Evolutionary conservation across 1,140 invertebrate species (phyloP), one percentile per base, ranked within the genome.

Genomic region (Ceratosolen solmsi): DNA sequence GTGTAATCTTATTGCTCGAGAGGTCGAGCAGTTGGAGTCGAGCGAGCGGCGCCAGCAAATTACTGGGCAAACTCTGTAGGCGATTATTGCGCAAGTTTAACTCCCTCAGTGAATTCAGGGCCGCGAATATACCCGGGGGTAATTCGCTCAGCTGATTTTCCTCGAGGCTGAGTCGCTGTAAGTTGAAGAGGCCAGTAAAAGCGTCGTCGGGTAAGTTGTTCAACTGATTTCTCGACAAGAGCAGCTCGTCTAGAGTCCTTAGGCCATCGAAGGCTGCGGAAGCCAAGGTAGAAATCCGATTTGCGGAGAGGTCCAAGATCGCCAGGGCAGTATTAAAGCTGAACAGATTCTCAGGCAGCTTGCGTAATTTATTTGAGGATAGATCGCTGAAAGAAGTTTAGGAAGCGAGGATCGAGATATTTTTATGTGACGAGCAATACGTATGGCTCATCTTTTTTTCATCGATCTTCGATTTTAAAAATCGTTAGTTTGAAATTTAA

Each of bases 161-260:
- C 25, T 95, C 95, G 65, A 97, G 90, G 83, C 95, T 94, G 1
- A 97, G 91, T 0, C 93, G 92, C 76, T 94, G 94, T 0, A 97
- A 87, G 49, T 93, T 93, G 1, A 90, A 88, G 56, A 94, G 93
- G 72, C 94, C 94, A 5, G 90, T 89, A 86, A 97, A 96, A 20
- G 95, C 84, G 0, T 92, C 90, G 33, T 91, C 88, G 0, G 94
- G 86, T 5, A 93, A 74, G 2, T 63, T 58, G 4, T 72, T 84
- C 1, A 94, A 81, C 11, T 88, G 82, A 84, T 94, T 94, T 49
- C 89, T 87, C 1, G 90, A 87, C 9, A 94, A 78, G 51, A 93
- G 89, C 2, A 94, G 82, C 77, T 94, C 93, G 56, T 93, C 93
- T 7, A 94, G 85, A 33, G 87, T 86, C 30, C 83, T 83, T 11